Percentiles rank a stretch among this genome's conserved stretches.
Evolutionary conservation across 2,888 invertebrate genomes (phyloP).

Genomic region (Corythucha ciliata): DNA sequence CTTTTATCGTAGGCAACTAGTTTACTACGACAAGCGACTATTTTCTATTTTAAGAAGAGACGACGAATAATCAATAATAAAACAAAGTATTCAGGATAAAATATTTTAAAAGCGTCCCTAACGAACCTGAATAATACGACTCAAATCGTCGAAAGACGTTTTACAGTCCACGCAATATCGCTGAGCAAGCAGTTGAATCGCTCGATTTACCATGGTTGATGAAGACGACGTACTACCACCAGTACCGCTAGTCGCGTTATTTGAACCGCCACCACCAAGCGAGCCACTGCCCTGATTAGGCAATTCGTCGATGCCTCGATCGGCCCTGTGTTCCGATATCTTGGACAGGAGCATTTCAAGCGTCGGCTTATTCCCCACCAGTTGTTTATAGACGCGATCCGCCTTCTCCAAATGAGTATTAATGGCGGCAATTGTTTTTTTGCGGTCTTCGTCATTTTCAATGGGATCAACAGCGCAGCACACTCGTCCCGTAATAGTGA

Average conservation of each 20-base stretch:
- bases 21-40: slow-evolving; percentile 82
- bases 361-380: slow-evolving; percentile 81
- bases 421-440: slow-evolving; percentile 86
- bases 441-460: slow-evolving; percentile 91
- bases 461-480: slow-evolving; percentile 97
- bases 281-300: slow-evolving; percentile 23
- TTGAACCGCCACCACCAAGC: slow-evolving; percentile 15
- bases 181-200: slow-evolving; percentile 87
- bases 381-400: slow-evolving; percentile 83
- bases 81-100: not conserved
- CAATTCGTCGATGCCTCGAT: slow-evolving; percentile 52
- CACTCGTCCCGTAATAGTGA: slow-evolving; percentile 78
- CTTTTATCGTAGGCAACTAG: slow-evolving; percentile 82
- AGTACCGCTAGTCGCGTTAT: slow-evolving; percentile 38
- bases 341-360: slow-evolving; percentile 78
- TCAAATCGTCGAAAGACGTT: slow-evolving; percentile 88
- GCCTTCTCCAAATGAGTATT: slow-evolving; percentile 87
- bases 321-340: slow-evolving; percentile 76
- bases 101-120: not conserved
- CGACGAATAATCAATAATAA: not conserved
- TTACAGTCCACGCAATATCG: slow-evolving; percentile 93
- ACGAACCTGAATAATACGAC: slow-evolving; percentile 47
- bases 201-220: slow-evolving; percentile 67
- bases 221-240: slow-evolving; percentile 49
- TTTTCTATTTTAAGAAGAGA: slow-evolving; percentile 52